Base-by-base conservation (phyloP, 2,888 invertebrate species). In the Chesias legatella region DNA sequence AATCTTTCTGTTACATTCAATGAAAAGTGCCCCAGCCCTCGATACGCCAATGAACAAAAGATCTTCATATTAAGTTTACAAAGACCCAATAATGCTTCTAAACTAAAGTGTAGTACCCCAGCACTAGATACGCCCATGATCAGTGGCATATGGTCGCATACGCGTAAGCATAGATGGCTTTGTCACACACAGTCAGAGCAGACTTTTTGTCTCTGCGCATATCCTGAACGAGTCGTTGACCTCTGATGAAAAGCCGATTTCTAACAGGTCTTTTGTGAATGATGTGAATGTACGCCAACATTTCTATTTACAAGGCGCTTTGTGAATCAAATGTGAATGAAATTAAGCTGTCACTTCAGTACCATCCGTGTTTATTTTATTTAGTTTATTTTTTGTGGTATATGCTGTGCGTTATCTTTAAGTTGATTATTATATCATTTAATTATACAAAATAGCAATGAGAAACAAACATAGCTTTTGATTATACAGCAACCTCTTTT, bases 141-240 rank as follows among this genome's bases (percentile, higher is more conserved):
- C 13, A 51, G 57, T 56, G 62, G n/a, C n/a, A 63, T 59, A 54
- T 63, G 58, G 51, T 50, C 63, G 54, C 48, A 51, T 57, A 62
- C 63, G 56, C 62, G 13, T 17, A 17, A n/a, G n/a, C 13, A 5
- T 17, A 65, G 60, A 64, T 69, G 54, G 67, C 64, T 73, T 80
- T 79, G 79, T 45, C 36, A 36, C 22, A 22, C 4, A n/a, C 22
- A 17, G 13, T 79, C 61, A 44, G 34, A 47, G 48, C 67, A 58
- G 56, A 61, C 67, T 73, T 80, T 76, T 83, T 83, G 82, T 83
- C 73, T 79, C 69, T 81, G 82, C 69, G 70, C 79, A 79, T 72
- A 82, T 84, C 83, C 83, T 84, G 83, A 79, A 82, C 81, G 69
- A 64, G 78, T 58, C 69, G 66, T 62, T 64, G 78, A 80, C 73